Percentiles rank a stretch among this genome's conserved stretches.
Evolutionary conservation across 2,797 vertebrate species (phyloP).

Genomic region (Pseudopleuronectes americanus): DNA sequence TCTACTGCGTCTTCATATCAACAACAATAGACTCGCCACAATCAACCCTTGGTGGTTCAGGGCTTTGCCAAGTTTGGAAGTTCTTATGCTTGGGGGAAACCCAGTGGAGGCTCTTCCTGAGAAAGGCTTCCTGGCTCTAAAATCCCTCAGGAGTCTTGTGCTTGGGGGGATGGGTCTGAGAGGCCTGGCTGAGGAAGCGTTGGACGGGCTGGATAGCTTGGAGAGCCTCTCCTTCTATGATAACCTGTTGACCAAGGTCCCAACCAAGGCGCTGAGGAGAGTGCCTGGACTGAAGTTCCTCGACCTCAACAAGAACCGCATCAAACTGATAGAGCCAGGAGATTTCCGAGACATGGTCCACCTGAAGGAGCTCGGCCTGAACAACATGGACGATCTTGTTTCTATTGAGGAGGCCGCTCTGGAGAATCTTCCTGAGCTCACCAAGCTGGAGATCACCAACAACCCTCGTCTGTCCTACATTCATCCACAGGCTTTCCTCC

Average conservation of each 20-base stretch:
- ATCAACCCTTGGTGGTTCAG: slow-evolving; percentile 93
- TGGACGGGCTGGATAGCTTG: slow-evolving; percentile 90
- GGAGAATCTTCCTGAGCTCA: slow-evolving; percentile 95
- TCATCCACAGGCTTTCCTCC: slow-evolving; percentile 93
- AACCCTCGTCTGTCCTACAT: slow-evolving; percentile 96
- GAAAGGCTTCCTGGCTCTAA: slow-evolving; percentile 89
- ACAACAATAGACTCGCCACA: slow-evolving; percentile 91
- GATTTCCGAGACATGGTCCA: slow-evolving; percentile 95
- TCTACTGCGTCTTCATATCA: slow-evolving; percentile 93
- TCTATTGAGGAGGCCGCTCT: slow-evolving; percentile 95
- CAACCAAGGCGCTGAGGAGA: slow-evolving; percentile 88
- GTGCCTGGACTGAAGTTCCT: slow-evolving; percentile 95
- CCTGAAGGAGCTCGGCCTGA: slow-evolving; percentile 96
- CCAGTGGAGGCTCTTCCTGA: slow-evolving; percentile 91
- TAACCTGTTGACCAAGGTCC: slow-evolving; percentile 90
- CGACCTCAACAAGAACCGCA: slow-evolving; percentile 95
- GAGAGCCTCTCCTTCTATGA: slow-evolving; percentile 98
- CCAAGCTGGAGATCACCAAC: slow-evolving; percentile 97
- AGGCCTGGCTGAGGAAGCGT: slow-evolving; percentile 88
- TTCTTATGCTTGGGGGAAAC: slow-evolving; percentile 98
- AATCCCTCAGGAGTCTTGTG: slow-evolving; percentile 92
- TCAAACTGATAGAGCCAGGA: slow-evolving; percentile 90
- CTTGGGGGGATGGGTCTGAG: slow-evolving; percentile 92
- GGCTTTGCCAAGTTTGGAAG: slow-evolving; percentile 89
- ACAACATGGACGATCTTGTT: slow-evolving; percentile 97